A percentile compares a stretch with the other conserved stretches of the same genome.
Conservation (phyloP, 2,113 vertebrate genomes). For the Passer domesticus region DNA sequence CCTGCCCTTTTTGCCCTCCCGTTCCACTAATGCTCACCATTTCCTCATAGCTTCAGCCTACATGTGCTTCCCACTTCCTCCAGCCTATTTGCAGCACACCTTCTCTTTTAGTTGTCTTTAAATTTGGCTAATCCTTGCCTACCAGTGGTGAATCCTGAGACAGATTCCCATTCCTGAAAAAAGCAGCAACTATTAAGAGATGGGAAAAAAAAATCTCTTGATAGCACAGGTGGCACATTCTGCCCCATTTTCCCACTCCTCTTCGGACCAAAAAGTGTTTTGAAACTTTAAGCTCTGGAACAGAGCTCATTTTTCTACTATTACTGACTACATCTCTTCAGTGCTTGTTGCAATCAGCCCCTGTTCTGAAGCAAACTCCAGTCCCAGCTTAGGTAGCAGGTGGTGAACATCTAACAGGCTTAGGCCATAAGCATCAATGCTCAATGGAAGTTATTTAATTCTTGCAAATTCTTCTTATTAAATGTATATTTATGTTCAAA, state of each 20-base stretch:
- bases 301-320: not conserved
- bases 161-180: not conserved
- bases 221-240: not conserved
- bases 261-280: not conserved
- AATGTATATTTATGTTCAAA: not conserved
- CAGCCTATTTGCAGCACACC: not conserved
- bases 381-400: not conserved
- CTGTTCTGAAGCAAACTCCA: not conserved
- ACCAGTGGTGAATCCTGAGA: not conserved
- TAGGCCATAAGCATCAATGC: rapidly evolving
- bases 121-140: not conserved
- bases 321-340: not conserved
- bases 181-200: not conserved
- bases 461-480: not conserved
- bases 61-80: not conserved
- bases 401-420: not conserved
- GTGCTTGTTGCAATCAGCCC: not conserved
- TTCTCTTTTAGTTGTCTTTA: not conserved
- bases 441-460: not conserved
- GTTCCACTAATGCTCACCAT: not conserved
- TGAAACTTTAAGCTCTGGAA: not conserved
- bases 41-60: not conserved
- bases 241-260: not conserved
- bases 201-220: not conserved
- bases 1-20: not conserved